Evolutionary conservation across 2,113 vertebrate species (phyloP).

Genomic region (Ceuthmochares aereus): DNA sequence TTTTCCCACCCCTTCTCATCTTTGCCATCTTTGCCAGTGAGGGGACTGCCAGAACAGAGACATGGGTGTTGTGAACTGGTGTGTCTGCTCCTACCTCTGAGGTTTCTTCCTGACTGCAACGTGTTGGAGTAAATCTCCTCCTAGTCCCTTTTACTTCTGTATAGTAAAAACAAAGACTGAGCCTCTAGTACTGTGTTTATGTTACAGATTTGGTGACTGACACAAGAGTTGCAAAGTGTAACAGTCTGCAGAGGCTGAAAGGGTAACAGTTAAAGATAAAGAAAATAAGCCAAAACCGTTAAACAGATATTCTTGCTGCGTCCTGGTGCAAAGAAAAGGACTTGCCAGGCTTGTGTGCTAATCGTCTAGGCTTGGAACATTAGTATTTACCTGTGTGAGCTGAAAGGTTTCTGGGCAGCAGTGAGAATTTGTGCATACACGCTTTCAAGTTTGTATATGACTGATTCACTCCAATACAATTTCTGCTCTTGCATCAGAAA

Average conservation of each 20-base stretch:
- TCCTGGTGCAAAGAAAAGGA: neutral
- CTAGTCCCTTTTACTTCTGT: neutral
- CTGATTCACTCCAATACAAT: conserved; percentile 26
- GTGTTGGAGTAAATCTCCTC: neutral
- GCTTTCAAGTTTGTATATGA: neutral
- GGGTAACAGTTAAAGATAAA: neutral
- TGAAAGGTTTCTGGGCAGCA: neutral
- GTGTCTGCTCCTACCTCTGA: neutral
- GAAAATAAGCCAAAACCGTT: neutral
- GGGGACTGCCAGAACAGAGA: neutral
- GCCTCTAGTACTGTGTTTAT: neutral
- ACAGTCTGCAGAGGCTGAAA: neutral
- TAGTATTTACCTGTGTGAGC: neutral
- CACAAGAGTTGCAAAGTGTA: neutral
- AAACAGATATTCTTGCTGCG: neutral
- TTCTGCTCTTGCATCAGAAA: conserved; percentile 42
- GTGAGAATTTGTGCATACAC: neutral
- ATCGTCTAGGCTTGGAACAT: neutral
- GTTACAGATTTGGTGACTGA: neutral
- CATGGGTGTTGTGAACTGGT: neutral
- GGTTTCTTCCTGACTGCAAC: neutral
- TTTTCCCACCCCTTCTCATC: neutral
- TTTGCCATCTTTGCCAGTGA: neutral
- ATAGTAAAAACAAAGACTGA: neutral
- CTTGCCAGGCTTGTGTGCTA: neutral